Conservation (phyloP, 2,888 invertebrate species). For the Phymatocera aterrima region DNA sequence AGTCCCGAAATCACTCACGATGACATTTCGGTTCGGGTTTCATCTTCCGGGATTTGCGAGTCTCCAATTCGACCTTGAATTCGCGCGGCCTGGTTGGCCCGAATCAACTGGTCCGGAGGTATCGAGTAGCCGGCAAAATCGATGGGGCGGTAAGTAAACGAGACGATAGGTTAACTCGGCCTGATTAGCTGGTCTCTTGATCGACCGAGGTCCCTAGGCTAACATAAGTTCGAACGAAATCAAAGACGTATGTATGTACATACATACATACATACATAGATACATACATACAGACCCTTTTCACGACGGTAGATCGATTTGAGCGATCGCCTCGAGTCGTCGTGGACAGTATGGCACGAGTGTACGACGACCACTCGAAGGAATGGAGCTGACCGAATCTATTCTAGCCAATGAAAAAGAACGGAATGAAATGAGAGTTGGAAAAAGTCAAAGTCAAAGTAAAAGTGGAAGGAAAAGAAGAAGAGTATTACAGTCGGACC, state of each 20-base stretch:
- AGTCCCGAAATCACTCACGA: no score
- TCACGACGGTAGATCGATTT: not conserved
- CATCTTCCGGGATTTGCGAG: not conserved
- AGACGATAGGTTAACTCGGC: conserved; percentile 54
- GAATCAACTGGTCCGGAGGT: not conserved
- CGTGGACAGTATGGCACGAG: no score
- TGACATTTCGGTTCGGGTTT: no score
- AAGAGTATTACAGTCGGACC: not conserved
- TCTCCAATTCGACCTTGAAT: no score
- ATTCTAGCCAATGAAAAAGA: no score
- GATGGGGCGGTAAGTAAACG: conserved; percentile 63
- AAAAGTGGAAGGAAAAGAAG: not conserved
- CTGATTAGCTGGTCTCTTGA: conserved; percentile 68
- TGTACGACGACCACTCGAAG: no score
- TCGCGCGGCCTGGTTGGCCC: no score
- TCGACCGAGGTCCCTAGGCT: conserved; percentile 55
- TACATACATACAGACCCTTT: no score
- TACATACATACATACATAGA: no score
- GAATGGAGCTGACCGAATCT: no score
- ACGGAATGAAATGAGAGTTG: no score
- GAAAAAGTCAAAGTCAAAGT: no score
- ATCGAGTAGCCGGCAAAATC: conserved; percentile 52
- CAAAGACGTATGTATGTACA: not conserved
- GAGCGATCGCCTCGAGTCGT: conserved; percentile 8
- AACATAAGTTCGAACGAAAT: conserved; percentile 59